Evolutionary conservation across 2,888 invertebrate genomes (phyloP).

Genomic region (Rutpela maculata): DNA sequence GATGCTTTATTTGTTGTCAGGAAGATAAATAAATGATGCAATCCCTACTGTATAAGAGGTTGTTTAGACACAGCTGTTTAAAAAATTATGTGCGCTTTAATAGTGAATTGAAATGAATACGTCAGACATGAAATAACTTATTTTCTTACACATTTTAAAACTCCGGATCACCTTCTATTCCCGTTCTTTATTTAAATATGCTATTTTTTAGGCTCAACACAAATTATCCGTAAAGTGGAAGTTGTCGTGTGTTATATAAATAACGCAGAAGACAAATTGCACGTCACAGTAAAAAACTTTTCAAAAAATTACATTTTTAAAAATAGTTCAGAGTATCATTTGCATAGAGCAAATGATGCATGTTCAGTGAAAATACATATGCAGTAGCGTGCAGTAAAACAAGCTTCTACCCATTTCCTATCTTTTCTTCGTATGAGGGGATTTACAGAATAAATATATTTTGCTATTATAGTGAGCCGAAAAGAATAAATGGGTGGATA

Average conservation of each 20-base stretch:
- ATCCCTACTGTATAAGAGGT: too few species aligned
- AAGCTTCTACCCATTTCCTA: not conserved
- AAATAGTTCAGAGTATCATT: constrained; percentile 37
- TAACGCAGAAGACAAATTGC: constrained; percentile 46
- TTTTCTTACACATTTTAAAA: not conserved
- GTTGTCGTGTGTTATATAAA: constrained; percentile 45
- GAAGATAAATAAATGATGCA: too few species aligned
- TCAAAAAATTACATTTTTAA: constrained; percentile 36
- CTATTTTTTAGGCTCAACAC: constrained; percentile 43
- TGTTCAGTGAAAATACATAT: constrained; percentile 11
- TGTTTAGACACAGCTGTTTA: too few species aligned
- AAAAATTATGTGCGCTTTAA: too few species aligned
- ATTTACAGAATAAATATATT: not conserved
- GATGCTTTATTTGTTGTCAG: too few species aligned
- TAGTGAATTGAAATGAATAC: not conserved
- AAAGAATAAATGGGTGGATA: not conserved
- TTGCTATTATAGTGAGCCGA: not conserved
- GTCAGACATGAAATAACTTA: not conserved
- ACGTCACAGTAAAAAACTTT: constrained; percentile 44
- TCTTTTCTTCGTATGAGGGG: not conserved
- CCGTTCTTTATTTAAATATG: constrained; percentile 24
- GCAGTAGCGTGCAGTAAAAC: not conserved
- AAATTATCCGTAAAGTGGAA: constrained; percentile 50
- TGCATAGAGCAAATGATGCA: constrained; percentile 33
- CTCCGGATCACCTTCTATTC: not conserved